Evolutionary conservation across 2,888 invertebrate species (phyloP).

Genomic region (Caenorhabditis sp.): DNA sequence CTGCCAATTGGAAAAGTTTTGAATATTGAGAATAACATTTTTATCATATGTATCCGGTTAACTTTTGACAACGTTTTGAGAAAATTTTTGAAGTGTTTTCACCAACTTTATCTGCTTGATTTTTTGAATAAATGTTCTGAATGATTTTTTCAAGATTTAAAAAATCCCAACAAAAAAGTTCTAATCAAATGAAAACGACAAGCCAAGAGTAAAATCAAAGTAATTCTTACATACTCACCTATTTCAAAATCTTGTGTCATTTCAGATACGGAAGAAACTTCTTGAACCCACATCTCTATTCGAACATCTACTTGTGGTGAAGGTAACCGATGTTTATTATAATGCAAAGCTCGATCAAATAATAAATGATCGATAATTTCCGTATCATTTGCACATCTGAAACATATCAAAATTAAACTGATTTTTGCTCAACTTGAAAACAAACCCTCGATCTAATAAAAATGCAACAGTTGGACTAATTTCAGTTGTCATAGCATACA

Average conservation of each 20-base stretch:
- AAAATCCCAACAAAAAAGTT: no score
- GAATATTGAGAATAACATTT: no score
- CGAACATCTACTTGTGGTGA: slow-evolving; percentile 65
- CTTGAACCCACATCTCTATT: slow-evolving; percentile 70
- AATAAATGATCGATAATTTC: slow-evolving; percentile 69
- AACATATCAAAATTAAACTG: slow-evolving; percentile 3
- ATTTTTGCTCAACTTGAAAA: not conserved
- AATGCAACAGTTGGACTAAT: slow-evolving; percentile 42
- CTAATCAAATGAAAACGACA: no score
- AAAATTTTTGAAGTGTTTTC: no score
- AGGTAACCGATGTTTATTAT: slow-evolving; percentile 67
- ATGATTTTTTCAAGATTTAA: no score
- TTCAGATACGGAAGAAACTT: slow-evolving; percentile 70
- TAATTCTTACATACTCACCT: no score
- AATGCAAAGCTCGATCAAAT: slow-evolving; percentile 59
- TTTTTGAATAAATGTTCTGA: no score
- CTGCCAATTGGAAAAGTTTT: no score
- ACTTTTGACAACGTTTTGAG: no score
- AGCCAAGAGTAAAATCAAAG: no score
- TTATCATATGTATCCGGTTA: no score
- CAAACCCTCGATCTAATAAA: slow-evolving; percentile 35
- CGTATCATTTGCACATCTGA: slow-evolving; percentile 68
- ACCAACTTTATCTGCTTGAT: no score
- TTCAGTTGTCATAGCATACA: slow-evolving; percentile 23
- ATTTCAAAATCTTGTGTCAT: slow-evolving; percentile 70